These are phyloP conservation scores for Dryobates pubescens DNA, from an alignment of 2,797 vertebrate genomes.

Conservation along the genomic window DNA sequence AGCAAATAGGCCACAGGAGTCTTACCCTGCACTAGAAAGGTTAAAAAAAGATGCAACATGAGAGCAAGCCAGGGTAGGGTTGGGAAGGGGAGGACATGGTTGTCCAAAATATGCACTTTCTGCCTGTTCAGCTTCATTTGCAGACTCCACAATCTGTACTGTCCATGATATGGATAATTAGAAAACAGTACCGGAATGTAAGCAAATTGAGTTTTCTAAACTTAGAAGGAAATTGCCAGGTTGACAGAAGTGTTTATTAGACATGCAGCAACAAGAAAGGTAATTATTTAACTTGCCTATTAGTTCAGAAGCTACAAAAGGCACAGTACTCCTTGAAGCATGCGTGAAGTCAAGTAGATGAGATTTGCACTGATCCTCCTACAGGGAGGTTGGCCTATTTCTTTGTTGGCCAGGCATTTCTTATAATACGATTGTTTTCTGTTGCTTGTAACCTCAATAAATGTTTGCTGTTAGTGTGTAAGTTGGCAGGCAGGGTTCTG, in stretches of 20 bases:
- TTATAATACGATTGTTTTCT: neutral
- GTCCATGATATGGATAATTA: neutral
- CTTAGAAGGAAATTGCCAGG: neutral
- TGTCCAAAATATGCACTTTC: neutral
- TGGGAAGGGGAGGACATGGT: neutral
- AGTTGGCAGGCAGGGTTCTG: neutral
- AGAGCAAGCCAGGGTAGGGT: neutral
- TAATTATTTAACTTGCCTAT: neutral
- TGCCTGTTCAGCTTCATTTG: neutral
- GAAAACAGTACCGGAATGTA: neutral
- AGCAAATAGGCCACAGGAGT: neutral
- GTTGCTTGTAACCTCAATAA: neutral
- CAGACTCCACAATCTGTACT: neutral
- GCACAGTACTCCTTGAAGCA: neutral
- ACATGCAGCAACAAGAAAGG: neutral
- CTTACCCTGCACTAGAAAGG: neutral
- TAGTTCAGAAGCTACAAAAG: neutral
- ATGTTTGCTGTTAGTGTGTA: neutral
- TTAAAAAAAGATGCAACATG: neutral
- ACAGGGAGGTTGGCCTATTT: neutral
- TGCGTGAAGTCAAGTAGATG: neutral
- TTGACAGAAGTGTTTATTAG: neutral
- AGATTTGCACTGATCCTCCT: neutral
- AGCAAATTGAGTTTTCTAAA: neutral
- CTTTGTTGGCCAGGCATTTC: neutral